Evolutionary conservation across 2,113 vertebrate genomes (phyloP).

Genomic region (Callospermophilus lateralis): DNA sequence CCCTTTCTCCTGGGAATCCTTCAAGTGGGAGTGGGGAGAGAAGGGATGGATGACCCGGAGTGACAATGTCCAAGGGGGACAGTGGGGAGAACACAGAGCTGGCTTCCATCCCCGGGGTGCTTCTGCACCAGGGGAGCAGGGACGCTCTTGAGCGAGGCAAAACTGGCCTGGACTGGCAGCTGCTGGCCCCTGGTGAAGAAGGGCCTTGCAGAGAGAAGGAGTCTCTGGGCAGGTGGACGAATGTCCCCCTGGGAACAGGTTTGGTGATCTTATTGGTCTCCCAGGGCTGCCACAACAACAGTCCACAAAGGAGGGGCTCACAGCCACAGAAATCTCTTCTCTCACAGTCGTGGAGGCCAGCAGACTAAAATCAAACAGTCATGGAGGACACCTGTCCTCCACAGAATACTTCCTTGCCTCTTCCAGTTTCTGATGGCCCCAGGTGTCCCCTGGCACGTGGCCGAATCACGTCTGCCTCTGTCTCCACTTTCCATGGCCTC

Average conservation of each 20-base stretch:
- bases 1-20: neutral
- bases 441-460: too few relatives aligned
- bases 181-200: too few relatives aligned
- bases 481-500: neutral
- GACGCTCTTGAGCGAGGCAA: neutral
- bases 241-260: accelerated
- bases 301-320: accelerated
- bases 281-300: accelerated
- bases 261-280: too few relatives aligned
- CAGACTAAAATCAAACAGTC: too few relatives aligned
- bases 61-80: neutral
- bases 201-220: too few relatives aligned
- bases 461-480: accelerated
- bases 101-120: neutral
- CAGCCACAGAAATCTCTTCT: too few relatives aligned
- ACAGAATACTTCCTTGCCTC: too few relatives aligned
- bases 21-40: too few relatives aligned
- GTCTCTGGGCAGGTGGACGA: accelerated
- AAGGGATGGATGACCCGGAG: accelerated
- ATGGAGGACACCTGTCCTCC: accelerated
- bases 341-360: too few relatives aligned
- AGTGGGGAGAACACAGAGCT: accelerated
- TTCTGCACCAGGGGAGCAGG: accelerated
- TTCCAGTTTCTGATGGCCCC: too few relatives aligned
- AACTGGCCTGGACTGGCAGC: neutral